phyloP scores from a whole-genome alignment of 2,797 vertebrate genomes.

The Mycteria americana region DNA sequence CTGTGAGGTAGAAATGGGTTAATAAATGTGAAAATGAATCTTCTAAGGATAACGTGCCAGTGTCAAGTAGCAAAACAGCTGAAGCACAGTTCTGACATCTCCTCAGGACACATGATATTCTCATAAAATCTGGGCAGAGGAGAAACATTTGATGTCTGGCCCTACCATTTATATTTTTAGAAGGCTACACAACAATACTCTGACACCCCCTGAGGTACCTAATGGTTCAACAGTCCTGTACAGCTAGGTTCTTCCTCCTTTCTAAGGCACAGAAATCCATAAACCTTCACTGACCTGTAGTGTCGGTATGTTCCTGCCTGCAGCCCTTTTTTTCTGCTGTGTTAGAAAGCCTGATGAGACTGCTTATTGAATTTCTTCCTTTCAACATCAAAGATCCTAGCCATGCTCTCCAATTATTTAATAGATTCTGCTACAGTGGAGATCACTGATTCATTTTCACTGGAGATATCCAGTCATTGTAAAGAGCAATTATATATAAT shows the following conservation, averaged over 20 bases:
- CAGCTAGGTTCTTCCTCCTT: constrained; percentile 35
- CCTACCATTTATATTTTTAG: constrained; percentile 66
- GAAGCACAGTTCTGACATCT: constrained; percentile 27
- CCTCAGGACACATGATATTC: constrained; percentile 18
- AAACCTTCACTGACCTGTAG: constrained; percentile 65
- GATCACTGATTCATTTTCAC: constrained; percentile 68
- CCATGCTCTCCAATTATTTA: constrained; percentile 72
- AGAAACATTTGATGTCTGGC: constrained; percentile 53
- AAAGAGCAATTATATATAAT: constrained; percentile 73
- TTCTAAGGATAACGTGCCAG: constrained; percentile 22
- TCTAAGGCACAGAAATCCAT: constrained; percentile 44
- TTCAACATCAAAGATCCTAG: constrained; percentile 67
- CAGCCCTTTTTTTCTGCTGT: constrained; percentile 54
- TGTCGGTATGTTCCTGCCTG: constrained; percentile 56
- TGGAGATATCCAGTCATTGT: constrained; percentile 60
- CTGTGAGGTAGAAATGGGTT: constrained; percentile 8
- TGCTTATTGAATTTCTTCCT: constrained; percentile 72
- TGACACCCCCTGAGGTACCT: constrained; percentile 59
- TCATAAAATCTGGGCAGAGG: constrained; percentile 4
- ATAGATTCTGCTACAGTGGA: constrained; percentile 70
- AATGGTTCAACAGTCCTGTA: constrained; percentile 56
- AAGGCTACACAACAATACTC: constrained; percentile 54
- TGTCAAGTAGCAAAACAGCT: constrained; percentile 24
- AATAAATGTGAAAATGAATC: constrained; percentile 50
- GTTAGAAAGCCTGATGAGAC: constrained; percentile 66